A percentile compares a stretch with the other conserved stretches of the same genome.
phyloP scores from a whole-genome alignment of 2,797 vertebrate species.

The Dicrostonyx torquatus region DNA sequence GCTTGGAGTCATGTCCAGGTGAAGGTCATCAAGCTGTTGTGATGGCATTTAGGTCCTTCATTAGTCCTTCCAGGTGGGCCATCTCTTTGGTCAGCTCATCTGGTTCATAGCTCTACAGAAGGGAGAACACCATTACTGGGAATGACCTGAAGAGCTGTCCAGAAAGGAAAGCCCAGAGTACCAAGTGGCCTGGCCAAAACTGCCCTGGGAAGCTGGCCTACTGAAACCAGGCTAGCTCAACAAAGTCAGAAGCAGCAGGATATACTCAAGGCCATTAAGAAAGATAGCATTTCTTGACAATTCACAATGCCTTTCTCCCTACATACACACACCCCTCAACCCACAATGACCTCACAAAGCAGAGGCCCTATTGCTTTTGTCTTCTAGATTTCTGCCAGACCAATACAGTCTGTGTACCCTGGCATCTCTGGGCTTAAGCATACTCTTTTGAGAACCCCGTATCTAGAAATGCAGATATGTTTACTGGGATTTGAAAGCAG shows the following conservation, averaged over 20 bases:
- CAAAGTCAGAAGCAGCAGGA: not conserved
- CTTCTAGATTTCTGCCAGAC: not conserved
- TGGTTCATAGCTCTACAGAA: slow-evolving; percentile 94
- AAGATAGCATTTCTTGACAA: not conserved
- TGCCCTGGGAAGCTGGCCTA: not conserved
- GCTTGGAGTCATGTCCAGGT: slow-evolving; percentile 73
- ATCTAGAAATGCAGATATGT: not conserved
- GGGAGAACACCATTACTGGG: slow-evolving; percentile 88
- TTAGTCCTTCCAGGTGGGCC: slow-evolving; percentile 99
- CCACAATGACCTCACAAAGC: not conserved
- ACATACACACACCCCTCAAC: not conserved
- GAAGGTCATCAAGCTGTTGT: slow-evolving; percentile 93
- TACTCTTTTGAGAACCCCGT: not conserved
- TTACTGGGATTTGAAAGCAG: not conserved
- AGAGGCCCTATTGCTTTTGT: not conserved
- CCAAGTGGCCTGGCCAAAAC: slow-evolving; percentile 56
- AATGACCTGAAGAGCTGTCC: slow-evolving; percentile 73
- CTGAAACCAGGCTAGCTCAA: not conserved
- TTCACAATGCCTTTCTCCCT: not conserved
- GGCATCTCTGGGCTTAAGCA: not conserved
- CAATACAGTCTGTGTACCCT: not conserved
- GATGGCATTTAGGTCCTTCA: slow-evolving; percentile 99
- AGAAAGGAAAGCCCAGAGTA: slow-evolving; percentile 63
- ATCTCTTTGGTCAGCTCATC: slow-evolving; percentile 99
- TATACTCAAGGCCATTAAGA: not conserved